These are phyloP conservation scores for Eilema depressum DNA, from an alignment of 2,888 invertebrate species.

Conservation along the genomic window DNA sequence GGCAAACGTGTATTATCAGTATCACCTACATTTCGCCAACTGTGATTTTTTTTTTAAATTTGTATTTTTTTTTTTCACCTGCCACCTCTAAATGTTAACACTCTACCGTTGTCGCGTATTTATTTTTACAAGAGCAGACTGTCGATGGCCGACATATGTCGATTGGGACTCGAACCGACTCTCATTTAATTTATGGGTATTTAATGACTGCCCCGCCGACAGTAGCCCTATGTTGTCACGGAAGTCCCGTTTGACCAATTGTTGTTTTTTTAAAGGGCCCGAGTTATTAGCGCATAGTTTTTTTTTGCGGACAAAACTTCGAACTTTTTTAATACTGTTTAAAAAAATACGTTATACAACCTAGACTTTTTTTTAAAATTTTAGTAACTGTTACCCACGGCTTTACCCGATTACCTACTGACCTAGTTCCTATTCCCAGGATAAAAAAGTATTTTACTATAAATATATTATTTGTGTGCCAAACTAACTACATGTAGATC, in stretches of 20 bases:
- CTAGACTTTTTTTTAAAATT: neutral
- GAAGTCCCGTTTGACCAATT: constrained; percentile 50
- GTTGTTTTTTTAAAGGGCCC: constrained; percentile 33
- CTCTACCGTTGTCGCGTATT: constrained; percentile 50
- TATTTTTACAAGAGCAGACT: constrained; percentile 69
- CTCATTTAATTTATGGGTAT: constrained; percentile 80
- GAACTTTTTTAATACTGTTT: neutral
- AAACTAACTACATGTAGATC: neutral
- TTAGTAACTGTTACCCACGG: neutral
- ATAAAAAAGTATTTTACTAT: too few species aligned
- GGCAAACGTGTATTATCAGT: too few species aligned
- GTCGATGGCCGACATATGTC: constrained; percentile 77
- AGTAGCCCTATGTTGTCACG: constrained; percentile 57
- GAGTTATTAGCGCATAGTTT: constrained; percentile 8
- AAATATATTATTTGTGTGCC: neutral
- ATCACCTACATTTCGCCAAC: too few species aligned
- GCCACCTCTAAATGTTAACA: constrained; percentile 20
- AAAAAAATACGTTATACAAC: neutral
- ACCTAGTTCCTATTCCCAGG: too few species aligned
- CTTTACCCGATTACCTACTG: neutral
- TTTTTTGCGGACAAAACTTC: neutral
- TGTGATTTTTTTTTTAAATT: neutral
- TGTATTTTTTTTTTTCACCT: neutral
- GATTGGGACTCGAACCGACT: constrained; percentile 60
- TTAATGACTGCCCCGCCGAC: constrained; percentile 75